Evolutionary conservation across 2,797 vertebrate species (phyloP).

Genomic region (Halcyon badia): DNA sequence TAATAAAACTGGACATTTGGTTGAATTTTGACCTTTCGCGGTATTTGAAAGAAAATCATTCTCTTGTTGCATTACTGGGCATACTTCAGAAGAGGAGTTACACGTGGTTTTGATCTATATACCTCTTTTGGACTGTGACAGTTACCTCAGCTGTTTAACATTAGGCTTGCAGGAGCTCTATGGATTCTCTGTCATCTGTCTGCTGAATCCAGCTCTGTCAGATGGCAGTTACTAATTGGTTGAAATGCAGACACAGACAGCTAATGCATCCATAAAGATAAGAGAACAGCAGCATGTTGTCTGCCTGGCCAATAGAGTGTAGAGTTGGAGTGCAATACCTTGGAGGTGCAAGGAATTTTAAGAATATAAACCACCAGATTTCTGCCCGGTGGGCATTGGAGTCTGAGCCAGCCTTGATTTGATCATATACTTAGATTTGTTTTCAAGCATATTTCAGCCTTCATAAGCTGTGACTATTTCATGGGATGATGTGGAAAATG

Average conservation of each 20-base stretch:
- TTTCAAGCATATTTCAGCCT: neutral
- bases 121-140: neutral
- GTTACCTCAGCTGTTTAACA: neutral
- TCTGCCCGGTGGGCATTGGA: neutral
- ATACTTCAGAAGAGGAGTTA: neutral
- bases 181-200: neutral
- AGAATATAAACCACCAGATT: neutral
- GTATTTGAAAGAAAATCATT: neutral
- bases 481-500: neutral
- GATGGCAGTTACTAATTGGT: neutral
- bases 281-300: neutral
- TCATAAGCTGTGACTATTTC: neutral
- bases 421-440: neutral
- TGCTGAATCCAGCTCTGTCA: neutral
- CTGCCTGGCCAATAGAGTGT: accelerated
- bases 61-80: neutral
- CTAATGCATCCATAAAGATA: neutral
- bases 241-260: neutral
- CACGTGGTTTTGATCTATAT: neutral
- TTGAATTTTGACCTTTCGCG: neutral
- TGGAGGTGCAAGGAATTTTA: neutral
- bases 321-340: neutral
- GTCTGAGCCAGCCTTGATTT: neutral
- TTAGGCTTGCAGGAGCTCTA: neutral
- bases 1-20: neutral